Percentiles rank a stretch among this genome's conserved stretches.
phyloP scores from a whole-genome alignment of 2,113 vertebrate genomes.

The Falco punctatus region DNA sequence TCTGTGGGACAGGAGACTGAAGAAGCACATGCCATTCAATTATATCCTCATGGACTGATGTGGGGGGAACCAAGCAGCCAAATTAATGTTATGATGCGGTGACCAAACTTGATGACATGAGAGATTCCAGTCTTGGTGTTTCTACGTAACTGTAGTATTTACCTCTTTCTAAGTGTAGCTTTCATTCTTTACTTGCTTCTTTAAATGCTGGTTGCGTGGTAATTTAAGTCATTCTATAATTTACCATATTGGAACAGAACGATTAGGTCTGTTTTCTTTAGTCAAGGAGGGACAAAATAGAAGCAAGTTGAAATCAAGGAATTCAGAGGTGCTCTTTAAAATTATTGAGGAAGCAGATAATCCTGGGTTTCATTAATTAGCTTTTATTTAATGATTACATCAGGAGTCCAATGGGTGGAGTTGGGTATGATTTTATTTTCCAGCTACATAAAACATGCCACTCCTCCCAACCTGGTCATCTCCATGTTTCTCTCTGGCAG shows the following conservation, averaged over 20 bases:
- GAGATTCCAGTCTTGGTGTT: conserved; percentile 27
- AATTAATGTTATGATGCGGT: background rate
- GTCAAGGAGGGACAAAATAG: background rate
- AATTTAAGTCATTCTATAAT: background rate
- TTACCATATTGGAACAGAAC: background rate
- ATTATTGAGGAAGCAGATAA: background rate
- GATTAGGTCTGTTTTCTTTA: background rate
- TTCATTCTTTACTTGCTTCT: background rate
- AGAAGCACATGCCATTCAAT: background rate
- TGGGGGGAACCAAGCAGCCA: background rate
- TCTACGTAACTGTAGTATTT: background rate
- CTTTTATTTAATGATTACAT: conserved; percentile 1
- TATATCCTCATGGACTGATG: background rate
- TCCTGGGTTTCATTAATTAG: background rate
- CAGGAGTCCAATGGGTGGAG: background rate
- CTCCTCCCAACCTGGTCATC: background rate
- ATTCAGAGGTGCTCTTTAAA: background rate
- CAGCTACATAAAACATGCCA: background rate
- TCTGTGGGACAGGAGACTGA: background rate
- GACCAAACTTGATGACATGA: conserved; percentile 17
- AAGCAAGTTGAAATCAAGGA: background rate
- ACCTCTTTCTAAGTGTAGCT: background rate
- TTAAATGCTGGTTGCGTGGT: background rate
- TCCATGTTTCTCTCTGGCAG: background rate
- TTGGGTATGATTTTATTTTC: background rate